phyloP scores from a whole-genome alignment of 1,140 invertebrate species.

The Bombus affinis region DNA sequence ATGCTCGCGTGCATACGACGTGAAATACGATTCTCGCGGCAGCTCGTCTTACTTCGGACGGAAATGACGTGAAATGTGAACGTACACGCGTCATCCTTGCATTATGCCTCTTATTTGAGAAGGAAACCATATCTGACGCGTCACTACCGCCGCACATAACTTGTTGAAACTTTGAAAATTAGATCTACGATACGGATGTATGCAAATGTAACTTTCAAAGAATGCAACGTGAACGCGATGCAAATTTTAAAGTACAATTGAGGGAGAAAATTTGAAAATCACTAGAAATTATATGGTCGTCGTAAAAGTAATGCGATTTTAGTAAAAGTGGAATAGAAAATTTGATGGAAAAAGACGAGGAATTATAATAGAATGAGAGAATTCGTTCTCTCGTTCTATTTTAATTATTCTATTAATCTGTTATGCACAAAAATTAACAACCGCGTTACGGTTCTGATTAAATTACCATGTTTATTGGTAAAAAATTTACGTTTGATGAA shows the following conservation, averaged over 20 bases:
- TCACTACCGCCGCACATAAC: background rate
- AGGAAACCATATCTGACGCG: background rate
- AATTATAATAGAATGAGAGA: too few species aligned
- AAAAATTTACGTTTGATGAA: too few species aligned
- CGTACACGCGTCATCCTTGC: background rate
- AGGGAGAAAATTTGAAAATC: background rate
- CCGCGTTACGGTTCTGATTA: too few species aligned
- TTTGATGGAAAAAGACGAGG: too few species aligned
- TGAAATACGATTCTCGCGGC: constrained; percentile 14
- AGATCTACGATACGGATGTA: too few species aligned
- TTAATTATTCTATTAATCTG: too few species aligned
- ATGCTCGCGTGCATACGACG: background rate
- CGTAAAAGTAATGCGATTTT: too few species aligned
- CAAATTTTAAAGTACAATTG: too few species aligned
- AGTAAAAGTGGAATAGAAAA: too few species aligned
- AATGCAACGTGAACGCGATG: background rate
- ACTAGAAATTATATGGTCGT: background rate
- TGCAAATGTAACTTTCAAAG: background rate
- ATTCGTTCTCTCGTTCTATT: too few species aligned
- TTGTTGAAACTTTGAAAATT: background rate
- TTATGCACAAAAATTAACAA: too few species aligned
- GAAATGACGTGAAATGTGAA: background rate
- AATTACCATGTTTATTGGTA: too few species aligned
- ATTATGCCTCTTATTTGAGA: background rate
- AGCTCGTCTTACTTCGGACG: background rate